phyloP scores from a whole-genome alignment of 2,797 vertebrate species.

The Taeniopygia guttata region DNA sequence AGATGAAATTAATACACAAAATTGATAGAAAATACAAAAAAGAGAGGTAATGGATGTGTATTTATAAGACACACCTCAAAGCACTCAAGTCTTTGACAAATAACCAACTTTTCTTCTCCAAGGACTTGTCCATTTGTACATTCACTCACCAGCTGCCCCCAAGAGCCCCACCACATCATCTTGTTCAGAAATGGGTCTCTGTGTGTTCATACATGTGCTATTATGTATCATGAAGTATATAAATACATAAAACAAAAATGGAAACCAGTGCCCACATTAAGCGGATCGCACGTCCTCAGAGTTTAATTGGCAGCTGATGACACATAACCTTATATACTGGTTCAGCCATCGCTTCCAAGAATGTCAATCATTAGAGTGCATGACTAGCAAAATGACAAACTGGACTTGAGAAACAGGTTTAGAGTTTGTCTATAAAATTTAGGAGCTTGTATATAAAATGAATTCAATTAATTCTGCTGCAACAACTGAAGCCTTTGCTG shows the following conservation, averaged over 20 bases:
- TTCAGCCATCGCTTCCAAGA: background rate
- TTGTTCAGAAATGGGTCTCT: background rate
- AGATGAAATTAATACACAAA: background rate
- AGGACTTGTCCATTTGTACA: background rate
- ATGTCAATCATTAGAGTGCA: background rate
- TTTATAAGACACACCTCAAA: background rate
- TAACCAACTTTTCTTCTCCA: background rate
- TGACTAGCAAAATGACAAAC: background rate
- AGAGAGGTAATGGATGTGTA: background rate
- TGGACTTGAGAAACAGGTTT: slow-evolving; percentile 15
- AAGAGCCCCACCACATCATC: rapidly evolving
- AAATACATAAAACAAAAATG: background rate
- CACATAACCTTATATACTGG: background rate
- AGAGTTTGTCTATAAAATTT: background rate
- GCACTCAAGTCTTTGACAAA: background rate
- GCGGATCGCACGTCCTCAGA: background rate
- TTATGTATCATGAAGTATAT: background rate
- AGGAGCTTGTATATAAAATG: background rate
- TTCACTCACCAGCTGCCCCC: background rate
- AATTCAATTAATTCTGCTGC: background rate
- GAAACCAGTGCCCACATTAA: background rate
- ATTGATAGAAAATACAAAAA: background rate
- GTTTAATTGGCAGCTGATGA: background rate
- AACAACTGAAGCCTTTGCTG: background rate
- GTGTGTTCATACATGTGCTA: background rate